A percentile compares a stretch with the other conserved stretches of the same genome.
Evolutionary conservation across 2,113 vertebrate species (phyloP).

Genomic region (Mirza zaza): DNA sequence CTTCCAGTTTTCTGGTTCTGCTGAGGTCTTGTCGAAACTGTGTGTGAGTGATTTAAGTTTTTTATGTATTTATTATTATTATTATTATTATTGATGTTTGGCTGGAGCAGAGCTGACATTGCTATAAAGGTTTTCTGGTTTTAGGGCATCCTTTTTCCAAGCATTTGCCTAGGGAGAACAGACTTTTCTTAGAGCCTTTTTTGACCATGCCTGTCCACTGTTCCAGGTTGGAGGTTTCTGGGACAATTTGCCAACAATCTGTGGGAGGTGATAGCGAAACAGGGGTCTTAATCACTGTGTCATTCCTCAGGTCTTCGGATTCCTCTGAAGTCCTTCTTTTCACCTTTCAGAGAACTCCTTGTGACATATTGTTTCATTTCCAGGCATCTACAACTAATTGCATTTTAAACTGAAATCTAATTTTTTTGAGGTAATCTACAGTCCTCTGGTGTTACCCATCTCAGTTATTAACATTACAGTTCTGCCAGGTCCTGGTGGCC

Average conservation of each 20-base stretch:
- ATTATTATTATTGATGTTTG: background rate
- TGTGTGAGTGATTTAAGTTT: background rate
- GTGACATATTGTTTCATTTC: background rate
- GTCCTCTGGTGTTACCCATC: background rate
- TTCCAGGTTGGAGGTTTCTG: background rate
- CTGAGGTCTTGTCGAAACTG: background rate
- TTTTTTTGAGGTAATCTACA: background rate
- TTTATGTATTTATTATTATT: background rate
- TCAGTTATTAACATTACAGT: background rate
- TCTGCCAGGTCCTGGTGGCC: background rate
- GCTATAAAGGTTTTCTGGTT: background rate
- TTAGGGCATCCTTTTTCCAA: background rate
- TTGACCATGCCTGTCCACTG: background rate
- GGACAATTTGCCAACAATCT: rapidly evolving
- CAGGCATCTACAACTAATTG: background rate
- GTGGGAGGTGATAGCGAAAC: background rate
- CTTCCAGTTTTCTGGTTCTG: background rate
- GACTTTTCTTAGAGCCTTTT: background rate
- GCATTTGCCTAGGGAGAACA: background rate
- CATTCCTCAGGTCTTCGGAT: background rate
- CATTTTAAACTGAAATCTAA: background rate
- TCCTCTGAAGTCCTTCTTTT: background rate
- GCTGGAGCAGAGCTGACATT: too few relatives aligned
- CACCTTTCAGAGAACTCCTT: background rate
- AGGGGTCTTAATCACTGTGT: background rate